Conservation (phyloP, 2,113 vertebrate genomes). For the Echinops telfairi region DNA sequence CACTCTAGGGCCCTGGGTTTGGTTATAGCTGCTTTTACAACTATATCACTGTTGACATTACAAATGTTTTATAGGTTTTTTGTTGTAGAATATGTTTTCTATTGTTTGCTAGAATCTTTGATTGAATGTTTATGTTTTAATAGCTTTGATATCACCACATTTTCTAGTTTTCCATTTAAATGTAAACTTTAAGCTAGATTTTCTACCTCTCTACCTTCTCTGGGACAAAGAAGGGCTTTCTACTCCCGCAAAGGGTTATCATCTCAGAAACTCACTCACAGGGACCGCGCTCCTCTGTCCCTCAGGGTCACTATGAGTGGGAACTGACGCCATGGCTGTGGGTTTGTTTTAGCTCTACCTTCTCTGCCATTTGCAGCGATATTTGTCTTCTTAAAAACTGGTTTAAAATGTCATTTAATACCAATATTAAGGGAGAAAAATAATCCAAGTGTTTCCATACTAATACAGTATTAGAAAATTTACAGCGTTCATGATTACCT, state of each 20-base stretch:
- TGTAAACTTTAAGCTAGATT: neutral
- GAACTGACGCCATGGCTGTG: too few relatives aligned
- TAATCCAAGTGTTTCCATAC: neutral
- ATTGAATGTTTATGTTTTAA: neutral
- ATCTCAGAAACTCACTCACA: too few relatives aligned
- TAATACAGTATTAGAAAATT: neutral
- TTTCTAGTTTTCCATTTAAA: neutral
- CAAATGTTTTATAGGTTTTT: neutral
- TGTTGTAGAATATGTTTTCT: neutral
- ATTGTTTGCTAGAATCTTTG: neutral
- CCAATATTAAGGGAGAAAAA: neutral
- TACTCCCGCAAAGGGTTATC: too few relatives aligned
- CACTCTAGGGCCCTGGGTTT: too few relatives aligned
- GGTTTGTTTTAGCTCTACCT: too few relatives aligned
- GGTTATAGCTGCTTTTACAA: neutral
- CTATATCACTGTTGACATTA: neutral
- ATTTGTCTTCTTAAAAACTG: neutral
- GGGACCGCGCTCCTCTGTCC: too few relatives aligned
- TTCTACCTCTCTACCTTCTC: neutral
- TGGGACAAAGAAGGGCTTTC: too few relatives aligned
- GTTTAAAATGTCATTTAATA: neutral
- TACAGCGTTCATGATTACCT: constrained; percentile 78
- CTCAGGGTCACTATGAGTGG: too few relatives aligned
- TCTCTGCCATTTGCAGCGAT: neutral
- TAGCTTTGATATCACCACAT: neutral